Conservation (phyloP, 1,140 invertebrate genomes). For the Drusus annulatus region DNA sequence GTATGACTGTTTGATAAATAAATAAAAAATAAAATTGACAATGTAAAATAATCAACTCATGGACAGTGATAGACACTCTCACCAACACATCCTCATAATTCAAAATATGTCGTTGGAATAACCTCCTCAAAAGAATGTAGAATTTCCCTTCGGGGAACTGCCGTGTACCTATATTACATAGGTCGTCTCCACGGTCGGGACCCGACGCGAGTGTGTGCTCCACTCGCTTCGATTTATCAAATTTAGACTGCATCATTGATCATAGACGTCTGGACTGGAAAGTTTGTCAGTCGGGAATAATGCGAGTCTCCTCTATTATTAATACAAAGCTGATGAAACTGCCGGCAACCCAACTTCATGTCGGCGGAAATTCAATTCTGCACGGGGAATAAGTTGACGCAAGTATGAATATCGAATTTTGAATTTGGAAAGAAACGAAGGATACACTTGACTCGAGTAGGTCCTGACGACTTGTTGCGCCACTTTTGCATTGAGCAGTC, state of each 20-base stretch:
- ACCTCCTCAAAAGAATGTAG: too few relatives aligned
- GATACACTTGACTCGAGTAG: too few relatives aligned
- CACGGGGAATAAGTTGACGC: not conserved
- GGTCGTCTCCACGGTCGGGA: not conserved
- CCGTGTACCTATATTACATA: too few relatives aligned
- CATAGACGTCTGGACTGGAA: conserved; percentile 31
- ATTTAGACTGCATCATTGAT: conserved; percentile 18
- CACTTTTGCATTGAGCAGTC: too few relatives aligned
- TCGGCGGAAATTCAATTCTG: not conserved
- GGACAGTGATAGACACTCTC: too few relatives aligned
- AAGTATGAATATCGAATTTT: not conserved
- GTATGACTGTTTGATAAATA: too few relatives aligned
- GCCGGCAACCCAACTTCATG: not conserved
- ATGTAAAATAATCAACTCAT: too few relatives aligned
- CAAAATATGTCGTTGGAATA: too few relatives aligned
- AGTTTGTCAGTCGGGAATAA: conserved; percentile 27
- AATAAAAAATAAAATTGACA: too few relatives aligned
- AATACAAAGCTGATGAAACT: conserved; percentile 15
- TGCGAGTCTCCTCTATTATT: conserved; percentile 26
- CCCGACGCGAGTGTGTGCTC: not conserved
- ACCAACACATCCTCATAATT: too few relatives aligned
- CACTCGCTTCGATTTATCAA: conserved; percentile 19
- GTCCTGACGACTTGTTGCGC: too few relatives aligned
- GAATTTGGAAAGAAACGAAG: not conserved
- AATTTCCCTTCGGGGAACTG: too few relatives aligned